Percentiles rank a stretch among this genome's conserved stretches.
These are phyloP conservation scores for Leptosomus discolor DNA, from an alignment of 2,113 vertebrate genomes.

Conservation along the genomic window DNA sequence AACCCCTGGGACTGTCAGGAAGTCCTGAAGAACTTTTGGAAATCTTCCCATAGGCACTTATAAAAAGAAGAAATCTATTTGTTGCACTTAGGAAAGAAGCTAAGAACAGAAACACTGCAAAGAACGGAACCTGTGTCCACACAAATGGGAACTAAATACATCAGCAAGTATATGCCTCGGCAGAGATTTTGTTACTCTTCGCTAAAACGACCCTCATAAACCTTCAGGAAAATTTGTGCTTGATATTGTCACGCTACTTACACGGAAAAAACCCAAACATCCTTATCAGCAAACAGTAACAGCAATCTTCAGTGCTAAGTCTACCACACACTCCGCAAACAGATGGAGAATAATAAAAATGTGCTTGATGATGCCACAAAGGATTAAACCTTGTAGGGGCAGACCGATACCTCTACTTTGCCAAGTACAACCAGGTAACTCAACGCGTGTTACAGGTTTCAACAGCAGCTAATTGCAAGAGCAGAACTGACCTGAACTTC, in stretches of 20 bases:
- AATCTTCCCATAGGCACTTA: slow-evolving; percentile 13
- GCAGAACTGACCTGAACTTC: background rate
- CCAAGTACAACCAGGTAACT: background rate
- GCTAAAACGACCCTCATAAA: background rate
- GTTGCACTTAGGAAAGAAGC: background rate
- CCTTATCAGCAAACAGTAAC: background rate
- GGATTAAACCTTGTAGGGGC: background rate
- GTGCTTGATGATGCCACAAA: background rate
- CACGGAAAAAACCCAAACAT: background rate
- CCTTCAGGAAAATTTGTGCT: background rate
- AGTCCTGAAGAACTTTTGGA: background rate
- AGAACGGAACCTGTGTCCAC: background rate
- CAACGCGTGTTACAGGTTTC: background rate
- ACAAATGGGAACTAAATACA: background rate
- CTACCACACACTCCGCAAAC: background rate
- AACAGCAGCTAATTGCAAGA: background rate
- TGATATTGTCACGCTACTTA: background rate
- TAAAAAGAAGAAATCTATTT: background rate
- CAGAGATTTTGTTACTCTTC: background rate
- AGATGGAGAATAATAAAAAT: background rate
- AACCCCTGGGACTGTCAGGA: background rate
- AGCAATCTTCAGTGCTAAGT: background rate
- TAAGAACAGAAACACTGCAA: background rate
- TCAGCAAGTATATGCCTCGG: background rate
- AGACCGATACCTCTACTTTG: background rate